These are phyloP conservation scores for Psylliodes chrysocephalus DNA, from an alignment of 2,888 invertebrate genomes.

Conservation along the genomic window DNA sequence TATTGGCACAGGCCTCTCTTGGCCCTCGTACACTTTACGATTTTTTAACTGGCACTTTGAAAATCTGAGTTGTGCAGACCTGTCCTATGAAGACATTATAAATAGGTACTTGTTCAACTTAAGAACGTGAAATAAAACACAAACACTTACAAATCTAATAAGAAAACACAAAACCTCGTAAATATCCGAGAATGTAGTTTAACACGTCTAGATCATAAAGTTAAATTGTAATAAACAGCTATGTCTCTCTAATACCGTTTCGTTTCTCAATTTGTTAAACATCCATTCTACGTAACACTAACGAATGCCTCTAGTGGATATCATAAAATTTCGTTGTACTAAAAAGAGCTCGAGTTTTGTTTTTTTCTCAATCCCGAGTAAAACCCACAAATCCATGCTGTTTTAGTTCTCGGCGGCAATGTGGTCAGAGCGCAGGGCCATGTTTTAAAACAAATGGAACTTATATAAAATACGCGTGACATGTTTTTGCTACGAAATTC, in stretches of 20 bases:
- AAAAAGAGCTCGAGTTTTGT: not conserved
- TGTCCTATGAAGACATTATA: too few relatives aligned
- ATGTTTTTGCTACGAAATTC: conserved; percentile 13
- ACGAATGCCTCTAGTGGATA: not conserved
- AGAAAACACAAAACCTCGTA: too few relatives aligned
- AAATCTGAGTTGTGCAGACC: too few relatives aligned
- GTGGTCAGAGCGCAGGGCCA: conserved; percentile 10
- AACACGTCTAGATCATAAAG: conserved; percentile 6
- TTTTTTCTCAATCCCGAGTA: not conserved
- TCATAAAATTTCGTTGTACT: conserved; percentile 6
- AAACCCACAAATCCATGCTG: conserved; percentile 14
- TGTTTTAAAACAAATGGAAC: conserved; percentile 20
- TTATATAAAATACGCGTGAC: conserved; percentile 16
- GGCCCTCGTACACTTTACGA: too few relatives aligned
- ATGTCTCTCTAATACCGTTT: not conserved
- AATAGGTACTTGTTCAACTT: too few relatives aligned
- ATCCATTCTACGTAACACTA: conserved; percentile 2
- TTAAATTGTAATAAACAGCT: conserved; percentile 9
- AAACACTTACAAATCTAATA: too few relatives aligned
- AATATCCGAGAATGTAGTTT: too few relatives aligned
- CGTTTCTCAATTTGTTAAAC: conserved; percentile 4
- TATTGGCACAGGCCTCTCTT: too few relatives aligned
- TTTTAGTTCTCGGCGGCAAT: conserved; percentile 8
- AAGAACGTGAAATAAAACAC: too few relatives aligned
- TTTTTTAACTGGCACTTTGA: too few relatives aligned